Evolutionary conservation across 2,113 vertebrate species (phyloP), one percentile per base, ranked within the genome.

Genomic region (Brachionichthys hirsutus): DNA sequence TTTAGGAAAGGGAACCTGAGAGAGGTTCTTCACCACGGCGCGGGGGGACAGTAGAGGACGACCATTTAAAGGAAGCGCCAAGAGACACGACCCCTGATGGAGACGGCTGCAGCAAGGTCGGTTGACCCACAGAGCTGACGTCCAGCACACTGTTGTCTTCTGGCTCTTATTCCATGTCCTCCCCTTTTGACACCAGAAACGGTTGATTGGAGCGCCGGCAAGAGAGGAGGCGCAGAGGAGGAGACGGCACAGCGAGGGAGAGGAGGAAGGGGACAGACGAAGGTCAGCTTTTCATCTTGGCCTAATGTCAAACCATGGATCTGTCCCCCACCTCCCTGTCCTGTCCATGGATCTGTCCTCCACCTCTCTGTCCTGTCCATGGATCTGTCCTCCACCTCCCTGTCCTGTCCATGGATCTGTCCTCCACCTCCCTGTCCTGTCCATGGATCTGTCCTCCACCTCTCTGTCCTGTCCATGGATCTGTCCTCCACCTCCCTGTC

Each of bases 251-350:
- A 58, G 57, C 7, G 44, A 84, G 18, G 67, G 17, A 73, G 79
- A 80, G 24, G 75, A 83, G 20, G 77, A 74, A 44, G 74, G 71
- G 17, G 73, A 88, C 56, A 80, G 82, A 56, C 41, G 50, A 63
- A 86, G 89, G 89, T 90, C 40, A 75, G 85, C 19, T 51, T 73
- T 56, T 18, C 62, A 45, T 64, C 20, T n/a, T n/a, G n/a, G n/a
- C n/a, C n/a, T n/a, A n/a, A n/a, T n/a, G n/a, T n/a, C n/a, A n/a
- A n/a, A n/a, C n/a, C n/a, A n/a, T n/a, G n/a, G n/a, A n/a, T n/a
- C n/a, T n/a, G n/a, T n/a, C n/a, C n/a, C n/a, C n/a, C n/a, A n/a
- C n/a, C n/a, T n/a, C n/a, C n/a, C n/a, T n/a, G n/a, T n/a, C n/a
- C n/a, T n/a, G n/a, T n/a, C n/a, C n/a, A n/a, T n/a, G n/a, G n/a